Base-by-base conservation (phyloP, 2,888 invertebrate species). In the Caenorhabditis japonica region DNA sequence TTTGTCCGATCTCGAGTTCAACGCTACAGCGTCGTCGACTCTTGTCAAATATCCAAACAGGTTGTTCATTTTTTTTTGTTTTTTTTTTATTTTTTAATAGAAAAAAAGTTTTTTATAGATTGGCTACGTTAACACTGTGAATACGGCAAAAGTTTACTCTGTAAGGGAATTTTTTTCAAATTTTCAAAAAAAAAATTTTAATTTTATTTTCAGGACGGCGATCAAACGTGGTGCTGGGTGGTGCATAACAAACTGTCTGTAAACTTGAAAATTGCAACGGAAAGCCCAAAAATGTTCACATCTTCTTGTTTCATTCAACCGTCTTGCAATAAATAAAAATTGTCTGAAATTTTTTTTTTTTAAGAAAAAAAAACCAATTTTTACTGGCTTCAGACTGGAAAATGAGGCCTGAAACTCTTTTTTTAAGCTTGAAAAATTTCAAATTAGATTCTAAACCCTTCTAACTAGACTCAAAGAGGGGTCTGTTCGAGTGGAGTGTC, bases 111-210 rank as follows among this genome's bases (percentile, higher is more conserved):
- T n/a, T n/a, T 44, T 66, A 12, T 44, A 68, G 58, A 59, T 58
- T 15, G 71, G 71, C 13, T 71, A 56, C 33, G 41, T 71, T 0
- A 71, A 71, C 47, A 71, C 71, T 21, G 62, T 71, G 3, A 64
- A 71, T 36, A 71, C 59, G 1, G 36, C 62, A 0, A 15, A 46
- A 21, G 58, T 64, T 8, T 56, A 56, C 17, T 47, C 56, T 47
- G 62, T 61, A 36, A 66, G 34, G 4, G 15, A 19, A 13, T 34
- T 33, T n/a, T 60, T 12, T 33, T 12, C 7, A 2, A 4, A 25
- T 8, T 27, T 8, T 43, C 33, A 13, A 23, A 10, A 25, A 13
- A 17, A 15, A 36, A 51, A 12, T 44, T 2, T 17, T 33, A 7
- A 8, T 7, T 27, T n/a, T 36, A 5, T 52, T 52, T 62, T 23